Evolutionary conservation across 2,113 vertebrate species (phyloP).

Genomic region (Telmatochromis sp.): DNA sequence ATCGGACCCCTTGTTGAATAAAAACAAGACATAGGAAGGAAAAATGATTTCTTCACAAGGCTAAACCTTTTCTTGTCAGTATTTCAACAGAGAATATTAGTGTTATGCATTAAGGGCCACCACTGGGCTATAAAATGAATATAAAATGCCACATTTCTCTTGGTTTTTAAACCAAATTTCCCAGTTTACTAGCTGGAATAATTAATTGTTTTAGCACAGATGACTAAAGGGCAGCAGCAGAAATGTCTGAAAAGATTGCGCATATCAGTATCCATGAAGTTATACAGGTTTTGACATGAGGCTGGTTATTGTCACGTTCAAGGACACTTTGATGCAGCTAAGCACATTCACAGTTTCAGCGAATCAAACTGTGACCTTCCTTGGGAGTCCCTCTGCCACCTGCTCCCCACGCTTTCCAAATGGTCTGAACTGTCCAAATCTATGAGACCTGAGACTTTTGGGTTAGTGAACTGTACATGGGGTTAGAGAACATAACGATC

Average conservation of each 20-base stretch:
- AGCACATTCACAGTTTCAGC: neutral
- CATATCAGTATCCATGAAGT: neutral
- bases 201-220: neutral
- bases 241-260: neutral
- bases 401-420: slow-evolving; percentile 22
- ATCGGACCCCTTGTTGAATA: neutral
- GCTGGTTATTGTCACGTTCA: neutral
- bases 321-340: slow-evolving; percentile 9
- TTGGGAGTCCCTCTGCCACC: slow-evolving; percentile 13
- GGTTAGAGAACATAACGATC: neutral
- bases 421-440: neutral
- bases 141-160: neutral
- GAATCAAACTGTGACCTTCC: slow-evolving; percentile 24
- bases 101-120: neutral
- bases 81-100: neutral
- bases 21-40: neutral
- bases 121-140: neutral
- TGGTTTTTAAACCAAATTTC: neutral
- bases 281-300: neutral
- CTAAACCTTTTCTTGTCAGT: neutral
- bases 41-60: neutral
- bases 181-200: neutral
- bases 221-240: too few relatives aligned
- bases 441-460: neutral
- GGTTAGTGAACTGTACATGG: neutral